These are phyloP conservation scores for Geopemphigus sp. DNA, from an alignment of 1,140 invertebrate genomes.

Conservation along the genomic window DNA sequence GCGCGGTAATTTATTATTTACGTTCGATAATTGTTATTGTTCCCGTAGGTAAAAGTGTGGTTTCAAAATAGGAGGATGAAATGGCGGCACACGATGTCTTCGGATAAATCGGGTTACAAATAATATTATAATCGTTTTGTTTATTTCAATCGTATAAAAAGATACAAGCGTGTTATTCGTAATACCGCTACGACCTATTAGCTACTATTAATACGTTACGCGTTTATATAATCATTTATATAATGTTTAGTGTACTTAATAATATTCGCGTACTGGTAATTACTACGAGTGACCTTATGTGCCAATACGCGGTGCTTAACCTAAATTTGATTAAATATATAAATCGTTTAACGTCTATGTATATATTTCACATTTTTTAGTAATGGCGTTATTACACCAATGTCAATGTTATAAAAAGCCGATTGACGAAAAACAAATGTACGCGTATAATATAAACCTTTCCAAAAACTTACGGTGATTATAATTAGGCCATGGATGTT, in stretches of 20 bases:
- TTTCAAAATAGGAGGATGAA: slow-evolving; percentile 93
- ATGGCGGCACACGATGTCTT: slow-evolving; percentile 68
- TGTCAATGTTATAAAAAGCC: neutral
- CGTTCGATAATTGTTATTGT: neutral
- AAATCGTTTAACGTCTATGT: neutral
- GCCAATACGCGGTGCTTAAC: neutral
- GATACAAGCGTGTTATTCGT: neutral
- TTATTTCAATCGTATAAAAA: neutral
- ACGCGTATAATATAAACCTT: neutral
- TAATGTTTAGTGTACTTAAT: neutral
- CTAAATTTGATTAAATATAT: neutral
- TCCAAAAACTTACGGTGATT: too few species aligned
- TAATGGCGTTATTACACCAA: neutral
- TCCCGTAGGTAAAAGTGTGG: slow-evolving; percentile 81
- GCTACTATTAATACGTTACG: neutral
- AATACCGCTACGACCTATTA: neutral
- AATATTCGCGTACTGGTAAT: slow-evolving; percentile 5
- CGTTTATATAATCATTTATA: neutral
- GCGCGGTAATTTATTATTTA: neutral
- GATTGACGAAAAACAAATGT: neutral
- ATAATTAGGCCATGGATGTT: too few species aligned
- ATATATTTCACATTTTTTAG: too few species aligned
- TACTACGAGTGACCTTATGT: slow-evolving; percentile 3
- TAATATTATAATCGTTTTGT: neutral
- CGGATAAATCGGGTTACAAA: neutral